Conservation (phyloP, 2,888 invertebrate species). For the Drosophila affinis region DNA sequence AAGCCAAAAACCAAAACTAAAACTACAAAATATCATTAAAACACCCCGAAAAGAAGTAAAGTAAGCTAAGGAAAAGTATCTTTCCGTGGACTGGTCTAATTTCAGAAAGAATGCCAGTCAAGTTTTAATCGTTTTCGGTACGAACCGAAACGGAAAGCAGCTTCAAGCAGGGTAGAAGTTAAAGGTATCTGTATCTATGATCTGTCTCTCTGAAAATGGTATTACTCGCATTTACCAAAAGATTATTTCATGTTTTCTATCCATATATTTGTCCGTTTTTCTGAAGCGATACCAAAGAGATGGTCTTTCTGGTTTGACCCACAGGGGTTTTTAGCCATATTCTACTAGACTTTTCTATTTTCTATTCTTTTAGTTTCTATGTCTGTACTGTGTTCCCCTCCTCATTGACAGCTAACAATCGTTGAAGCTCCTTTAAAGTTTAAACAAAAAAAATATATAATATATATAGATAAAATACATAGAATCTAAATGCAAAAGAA, state of each 20-base stretch:
- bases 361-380: neutral
- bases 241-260: neutral
- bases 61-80: neutral
- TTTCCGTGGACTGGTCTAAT: neutral
- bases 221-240: neutral
- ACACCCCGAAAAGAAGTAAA: neutral
- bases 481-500: slow-evolving; percentile 22
- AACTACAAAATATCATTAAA: slow-evolving; percentile 9
- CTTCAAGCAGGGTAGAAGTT: neutral
- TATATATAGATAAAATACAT: slow-evolving; percentile 2
- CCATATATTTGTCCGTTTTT: neutral
- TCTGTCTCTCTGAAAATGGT: too few relatives aligned
- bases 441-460: slow-evolving; percentile 9
- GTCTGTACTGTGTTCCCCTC: neutral
- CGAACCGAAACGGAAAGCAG: neutral
- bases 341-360: neutral
- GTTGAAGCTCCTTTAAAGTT: slow-evolving; percentile 13
- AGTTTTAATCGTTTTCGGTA: neutral
- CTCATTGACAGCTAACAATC: neutral
- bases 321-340: neutral
- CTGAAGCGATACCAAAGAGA: neutral
- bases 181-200: too few relatives aligned
- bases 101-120: neutral
- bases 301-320: too few relatives aligned
- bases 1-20: slow-evolving; percentile 6